Evolutionary conservation across 64 coral and sea anemone species (phyloP), one percentile per base, ranked within the genome.

Genomic region (Stichodactyla mertensii): DNA sequence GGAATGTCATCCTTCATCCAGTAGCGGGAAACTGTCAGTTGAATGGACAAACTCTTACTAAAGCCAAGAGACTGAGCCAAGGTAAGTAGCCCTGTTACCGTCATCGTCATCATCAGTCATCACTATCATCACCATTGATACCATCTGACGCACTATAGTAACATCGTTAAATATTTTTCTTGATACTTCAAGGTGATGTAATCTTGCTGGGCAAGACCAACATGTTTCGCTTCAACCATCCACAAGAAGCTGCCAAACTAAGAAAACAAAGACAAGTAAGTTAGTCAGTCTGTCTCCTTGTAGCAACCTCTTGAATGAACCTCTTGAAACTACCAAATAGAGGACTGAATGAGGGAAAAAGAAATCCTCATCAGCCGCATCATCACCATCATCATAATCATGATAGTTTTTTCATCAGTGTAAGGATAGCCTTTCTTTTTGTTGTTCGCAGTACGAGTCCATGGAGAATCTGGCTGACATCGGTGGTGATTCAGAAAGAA

Each of bases 181-280:
- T 26, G 71, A 10, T 83, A 19, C 7, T 66, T 87, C 12, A 14
- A 99, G 97, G 97, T 24, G 91, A 94, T 83, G 97, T 99, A 14
- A 80, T 99, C 14, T 86, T 94, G 77, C 86, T 99, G 56, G 97
- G 97, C 74, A 99, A 99, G 86, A 99, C 97, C 6, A 99, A 99
- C 82, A 99, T 94, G 97, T 92, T 99, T 18, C 82, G 97, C 10
- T 99, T 92, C 52, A 99, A 99, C 58, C 97, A 99, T 84, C 97
- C 97, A 51, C 93, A 92, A 84, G 97, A 99, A 88, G 97, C 97
- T 54, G 97, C 93, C 10, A 99, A 95, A 82, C 83, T 99, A 9
- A 80, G 97, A 24, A 99, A 99, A 53, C 94, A 99, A 88, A 83
- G 97, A 90, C 91, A 92, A 81, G 96, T 98, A 80, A 92, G 95